Evolutionary conservation across 2,113 vertebrate genomes (phyloP), one percentile per base, ranked within the genome.

Genomic region (Glaucidium brasilianum): DNA sequence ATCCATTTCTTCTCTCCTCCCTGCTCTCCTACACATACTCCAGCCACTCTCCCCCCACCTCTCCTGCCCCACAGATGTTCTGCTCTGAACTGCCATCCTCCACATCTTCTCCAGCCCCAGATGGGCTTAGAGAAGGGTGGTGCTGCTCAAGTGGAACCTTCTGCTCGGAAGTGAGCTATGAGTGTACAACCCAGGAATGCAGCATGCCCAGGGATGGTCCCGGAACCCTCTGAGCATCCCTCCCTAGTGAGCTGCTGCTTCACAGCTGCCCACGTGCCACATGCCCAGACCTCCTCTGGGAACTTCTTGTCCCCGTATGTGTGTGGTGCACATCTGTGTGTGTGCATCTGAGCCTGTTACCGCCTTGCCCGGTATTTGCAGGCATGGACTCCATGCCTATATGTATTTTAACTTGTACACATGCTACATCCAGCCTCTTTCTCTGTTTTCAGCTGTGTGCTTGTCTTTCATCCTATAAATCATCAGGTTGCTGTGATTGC

Each of bases 121-220:
- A 11, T 37, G 66, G 17, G 20, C 37, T 69, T 35, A 71, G 11
- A 59, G 35, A 35, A 62, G 63, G n/a, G 20, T 26, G 6, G 10
- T 43, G 41, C 49, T 53, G 4, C 50, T 81, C 34, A 53, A 9
- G 32, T 29, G 53, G 30, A 30, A 83, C 26, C 17, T 92, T 82
- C n/a, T 55, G 26, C 72, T 55, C 23, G 30, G 9, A 52, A 77
- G 8, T 26, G 35, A 73, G 27, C 25, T 74, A 7, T 35, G 8
- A 45, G 9, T 12, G 4, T 58, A 9, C 30, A 27, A 8, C 17
- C 18, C 34, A 50, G 34, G 22, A 73, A 53, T 3, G 3, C 29
- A 21, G 10, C 0, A 0, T 73, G 60, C 49, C 26, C 0, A 0
- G 19, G 8, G 34, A 13, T 49, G 27, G 29, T 69, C 60, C 66